Evolutionary conservation across 1,140 invertebrate species (phyloP), one percentile per base, ranked within the genome.

Genomic region (Drosophila triauraria): DNA sequence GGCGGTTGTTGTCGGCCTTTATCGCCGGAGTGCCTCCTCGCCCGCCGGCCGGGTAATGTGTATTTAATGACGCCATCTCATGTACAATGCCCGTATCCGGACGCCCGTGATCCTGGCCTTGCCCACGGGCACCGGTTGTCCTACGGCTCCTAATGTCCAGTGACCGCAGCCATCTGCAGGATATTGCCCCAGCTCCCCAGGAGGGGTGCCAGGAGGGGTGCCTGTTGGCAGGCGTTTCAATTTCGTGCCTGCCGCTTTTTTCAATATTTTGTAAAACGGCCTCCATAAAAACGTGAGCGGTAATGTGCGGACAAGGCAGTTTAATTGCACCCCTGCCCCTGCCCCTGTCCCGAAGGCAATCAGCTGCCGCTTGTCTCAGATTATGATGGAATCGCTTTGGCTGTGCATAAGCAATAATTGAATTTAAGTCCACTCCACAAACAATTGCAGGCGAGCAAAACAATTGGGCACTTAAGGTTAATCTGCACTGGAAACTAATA

Each of bases 31-130:
- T 43, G 43, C 30, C 38, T 46, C 17, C 35, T n/a, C 62, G 30
- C 25, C 44, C 48, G 46, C 56, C 48, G 69, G 51, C 68, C 48
- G 50, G 86, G 85, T 90, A 90, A 90, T 90, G 85, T 90, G 85
- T 90, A 90, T 90, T 90, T 90, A 90, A 90, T 90, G 85, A 90
- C 85, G 67, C 86, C 86, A 85, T 90, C 88, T 90, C 85, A 90
- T 91, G 86, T 91, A 90, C 86, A 88, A 90, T 91, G 85, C 85
- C 65, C 50, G 53, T 68, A 63, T 67, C 60, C 78, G 70, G 46
- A 38, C 78, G 56, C 46, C 63, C 69, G 67, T 70, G 82, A 75
- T 80, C 75, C 76, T 59, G 56, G 47, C 58, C 71, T 47, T 54
- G 56, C 42, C 42, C 57, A 56, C 48, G 63, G 65, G 51, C 61